A percentile compares a stretch with the other conserved stretches of the same genome.
Evolutionary conservation across 2,888 invertebrate species (phyloP).

Genomic region (Gari tellinella): DNA sequence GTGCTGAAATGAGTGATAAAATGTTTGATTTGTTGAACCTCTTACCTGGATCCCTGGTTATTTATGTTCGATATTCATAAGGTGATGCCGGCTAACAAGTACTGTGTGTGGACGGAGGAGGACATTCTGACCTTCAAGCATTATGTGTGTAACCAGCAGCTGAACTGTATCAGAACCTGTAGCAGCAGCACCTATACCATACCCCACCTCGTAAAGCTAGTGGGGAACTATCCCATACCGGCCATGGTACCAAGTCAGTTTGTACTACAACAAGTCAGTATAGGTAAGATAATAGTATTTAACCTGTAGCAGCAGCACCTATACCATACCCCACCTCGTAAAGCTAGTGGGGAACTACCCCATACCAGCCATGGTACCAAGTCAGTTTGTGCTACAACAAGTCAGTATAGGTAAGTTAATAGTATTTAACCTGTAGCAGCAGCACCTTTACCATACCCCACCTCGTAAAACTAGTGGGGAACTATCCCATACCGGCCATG

Average conservation of each 20-base stretch:
- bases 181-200: slow-evolving; percentile 21
- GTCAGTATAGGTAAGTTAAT: slow-evolving; percentile 46
- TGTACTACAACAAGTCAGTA: slow-evolving; percentile 30
- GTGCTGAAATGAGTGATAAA: too few species aligned
- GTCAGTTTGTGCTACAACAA: slow-evolving; percentile 18
- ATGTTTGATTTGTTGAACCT: too few species aligned
- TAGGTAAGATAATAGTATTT: too few species aligned
- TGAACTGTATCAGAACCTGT: slow-evolving; percentile 54
- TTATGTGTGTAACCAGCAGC: slow-evolving; percentile 52
- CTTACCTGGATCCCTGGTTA: not conserved
- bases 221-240: slow-evolving; percentile 50
- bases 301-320: slow-evolving; percentile 19
- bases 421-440: slow-evolving; percentile 19
- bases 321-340: slow-evolving; percentile 59
- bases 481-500: slow-evolving; percentile 43
- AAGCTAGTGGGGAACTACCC: slow-evolving; percentile 60
- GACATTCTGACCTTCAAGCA: slow-evolving; percentile 64
- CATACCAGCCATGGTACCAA: slow-evolving; percentile 25
- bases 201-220: slow-evolving; percentile 64
- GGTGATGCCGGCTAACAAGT: slow-evolving; percentile 71
- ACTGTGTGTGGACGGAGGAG: slow-evolving; percentile 71
- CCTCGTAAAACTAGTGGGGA: slow-evolving; percentile 62
- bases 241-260: slow-evolving; percentile 11
- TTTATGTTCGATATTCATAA: slow-evolving; percentile 19
- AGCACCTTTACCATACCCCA: slow-evolving; percentile 45